Base-by-base conservation (phyloP, 37 sponge, comb jelly and placozoan genomes). In the Trichoplax adhaerens region DNA sequence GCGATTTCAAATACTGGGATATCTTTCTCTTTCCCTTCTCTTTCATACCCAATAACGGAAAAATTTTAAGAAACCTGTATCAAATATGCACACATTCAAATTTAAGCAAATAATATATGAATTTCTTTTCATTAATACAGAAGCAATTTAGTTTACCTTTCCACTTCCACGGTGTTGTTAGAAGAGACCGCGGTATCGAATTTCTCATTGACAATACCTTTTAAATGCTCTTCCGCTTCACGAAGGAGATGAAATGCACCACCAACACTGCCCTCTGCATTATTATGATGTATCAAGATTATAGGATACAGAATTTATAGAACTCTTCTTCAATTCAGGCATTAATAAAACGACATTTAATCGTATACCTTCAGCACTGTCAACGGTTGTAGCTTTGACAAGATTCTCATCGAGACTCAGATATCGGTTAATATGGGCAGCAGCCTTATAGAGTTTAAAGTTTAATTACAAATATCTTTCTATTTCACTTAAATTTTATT, bases 381-480 rank as follows among this genome's bases (percentile, higher is more conserved):
- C 86, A n/a, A 78, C 69, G 49, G 81, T 81, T 4, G 87, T 65
- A 8, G 88, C 94, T 52, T 83, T 78, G 1, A 94, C 72, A 10
- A 94, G 62, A 58, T 68, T 77, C 61, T 94, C 87, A 73, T 94
- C 94, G 29, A 94, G 76, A 51, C 82, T 75, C 49, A 94, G 83
- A 79, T 86, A 94, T 53, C 89, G 74, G 70, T 89, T 84, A n/a
- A 94, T 74, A 58, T 89, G 90, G 53, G 77, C 87, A 5, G 94
- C 94, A 57, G 94, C 88, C 86, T 88, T 72, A 66, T 5, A 66
- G 62, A 12, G 12, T 60, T 12, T n/a, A 60, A 12, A 60, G 62
- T 12, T n/a, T 8, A 12, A 8, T n/a, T 60, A 60, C 8, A 60
- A 60, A 8, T n/a, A 60, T 60, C 10, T 60, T n/a, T 12, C 62